These are phyloP conservation scores for Gymnosoma rotundatum DNA, from an alignment of 2,888 invertebrate genomes.

Conservation along the genomic window DNA sequence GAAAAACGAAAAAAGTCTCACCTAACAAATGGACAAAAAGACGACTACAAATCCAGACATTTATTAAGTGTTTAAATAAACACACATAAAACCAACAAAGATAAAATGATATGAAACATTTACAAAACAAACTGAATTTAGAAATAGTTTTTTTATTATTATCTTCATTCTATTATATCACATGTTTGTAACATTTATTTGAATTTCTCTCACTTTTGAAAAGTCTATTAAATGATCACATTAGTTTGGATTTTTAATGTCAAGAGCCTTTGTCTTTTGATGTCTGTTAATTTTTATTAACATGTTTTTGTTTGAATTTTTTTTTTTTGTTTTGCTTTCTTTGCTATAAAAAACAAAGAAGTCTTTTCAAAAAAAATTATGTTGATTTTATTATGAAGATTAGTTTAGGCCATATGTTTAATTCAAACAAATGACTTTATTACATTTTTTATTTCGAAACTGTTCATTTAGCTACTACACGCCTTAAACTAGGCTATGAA, in stretches of 20 bases:
- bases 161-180: too few relatives aligned
- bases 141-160: too few relatives aligned
- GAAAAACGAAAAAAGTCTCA: neutral
- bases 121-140: neutral
- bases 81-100: constrained; percentile 13
- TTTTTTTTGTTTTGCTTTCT: neutral
- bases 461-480: neutral
- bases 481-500: constrained; percentile 11
- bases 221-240: neutral
- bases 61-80: constrained; percentile 44
- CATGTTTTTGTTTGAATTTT: constrained; percentile 36
- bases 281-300: constrained; percentile 53
- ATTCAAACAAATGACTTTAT: neutral
- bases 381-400: constrained; percentile 1
- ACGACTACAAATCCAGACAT: constrained; percentile 23
- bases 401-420: constrained; percentile 18
- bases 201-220: neutral
- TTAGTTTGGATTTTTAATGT: constrained; percentile 8
- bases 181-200: too few relatives aligned
- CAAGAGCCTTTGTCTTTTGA: constrained; percentile 34
- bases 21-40: neutral
- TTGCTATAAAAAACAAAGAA: constrained; percentile 9
- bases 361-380: too few relatives aligned
- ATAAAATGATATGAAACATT: constrained; percentile 38
- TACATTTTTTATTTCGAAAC: neutral